Percentiles rank a stretch among this genome's conserved stretches.
These are phyloP conservation scores for Menidia beryllina DNA, from an alignment of 2,113 vertebrate species.

Conservation along the genomic window DNA sequence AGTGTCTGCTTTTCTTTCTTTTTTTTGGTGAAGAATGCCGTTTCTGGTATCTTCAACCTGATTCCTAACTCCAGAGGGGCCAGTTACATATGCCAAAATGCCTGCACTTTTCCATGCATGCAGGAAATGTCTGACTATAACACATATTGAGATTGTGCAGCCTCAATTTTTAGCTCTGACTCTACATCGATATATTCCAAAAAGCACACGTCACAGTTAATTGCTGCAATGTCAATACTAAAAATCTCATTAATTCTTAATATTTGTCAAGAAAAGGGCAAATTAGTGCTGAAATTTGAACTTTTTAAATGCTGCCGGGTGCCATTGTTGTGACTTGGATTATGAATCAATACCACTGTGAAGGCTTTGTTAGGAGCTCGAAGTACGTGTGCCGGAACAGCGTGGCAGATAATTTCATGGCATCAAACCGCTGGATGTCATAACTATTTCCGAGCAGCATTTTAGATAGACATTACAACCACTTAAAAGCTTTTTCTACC, in stretches of 20 bases:
- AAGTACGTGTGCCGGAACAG: not conserved
- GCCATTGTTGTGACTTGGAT: not conserved
- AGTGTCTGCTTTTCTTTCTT: not conserved
- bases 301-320: not conserved
- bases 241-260: not conserved
- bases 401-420: conserved; percentile 1
- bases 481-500: conserved; percentile 20
- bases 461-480: conserved; percentile 1
- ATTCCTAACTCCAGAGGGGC: not conserved
- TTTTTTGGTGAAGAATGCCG: not conserved
- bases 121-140: not conserved
- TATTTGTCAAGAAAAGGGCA: not conserved
- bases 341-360: not conserved
- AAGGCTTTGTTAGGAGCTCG: too few relatives aligned
- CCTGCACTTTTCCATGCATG: too few relatives aligned
- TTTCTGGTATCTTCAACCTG: not conserved
- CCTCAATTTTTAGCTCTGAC: too few relatives aligned
- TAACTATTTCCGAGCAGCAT: conserved; percentile 12
- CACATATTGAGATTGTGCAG: not conserved
- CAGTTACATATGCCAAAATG: not conserved
- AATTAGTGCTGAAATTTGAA: not conserved
- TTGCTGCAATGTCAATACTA: not conserved
- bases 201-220: not conserved
- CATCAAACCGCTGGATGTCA: conserved; percentile 6
- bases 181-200: too few relatives aligned